Base-by-base conservation (phyloP, 30 jellyfish, hydroid and myxozoan species). In the Cassiopea andromeda region DNA sequence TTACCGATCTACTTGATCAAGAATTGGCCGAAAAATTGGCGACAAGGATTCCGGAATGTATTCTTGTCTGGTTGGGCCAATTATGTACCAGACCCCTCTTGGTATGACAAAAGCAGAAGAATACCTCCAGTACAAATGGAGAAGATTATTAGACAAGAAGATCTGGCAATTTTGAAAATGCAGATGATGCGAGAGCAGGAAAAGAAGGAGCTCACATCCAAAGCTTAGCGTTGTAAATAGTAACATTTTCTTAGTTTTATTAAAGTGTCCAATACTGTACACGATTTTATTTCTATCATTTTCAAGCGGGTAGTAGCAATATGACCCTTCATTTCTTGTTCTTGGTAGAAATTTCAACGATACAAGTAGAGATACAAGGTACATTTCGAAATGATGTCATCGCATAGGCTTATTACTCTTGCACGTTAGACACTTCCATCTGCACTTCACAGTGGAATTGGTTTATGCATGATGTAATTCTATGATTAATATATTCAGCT, bases 1-100 rank as follows among this genome's bases (percentile, higher is more conserved):
- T 84, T 95, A 4, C 99, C 99, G 14, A 60, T 90, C 64, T 95
- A 89, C 87, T 77, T 95, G 84, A 64, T 95, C 46, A 95, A 95
- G 82, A 90, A 91, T 90, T 95, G 99, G 99, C 99, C 99, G 0
- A 89, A 85, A 80, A 60, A 85, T 82, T 91, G 97, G 97, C 94
- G 94, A 44, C 71, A 50, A 7, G 97, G 97, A 1, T 84, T 91
- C 77, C 89, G 94, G 2, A 57, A 80, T 13, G 77, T 45, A 1
- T 91, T 91, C 83, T 90, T 91, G 48, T 91, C 97, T 10, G 97
- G 97, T 7, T 1, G n/a, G 0, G 92, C 93, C 69, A 91, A 91
- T 84, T 91, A 91, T 70, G 44, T 68, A 1, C 99, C 99, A 46
- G 99, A 95, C 61, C 99, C 99, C 1, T 78, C 94, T 13, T 83